A percentile compares a stretch with the other conserved stretches of the same genome.
These are phyloP conservation scores for Zaprionus kolodkinae DNA, from an alignment of 1,140 invertebrate species.

Conservation along the genomic window DNA sequence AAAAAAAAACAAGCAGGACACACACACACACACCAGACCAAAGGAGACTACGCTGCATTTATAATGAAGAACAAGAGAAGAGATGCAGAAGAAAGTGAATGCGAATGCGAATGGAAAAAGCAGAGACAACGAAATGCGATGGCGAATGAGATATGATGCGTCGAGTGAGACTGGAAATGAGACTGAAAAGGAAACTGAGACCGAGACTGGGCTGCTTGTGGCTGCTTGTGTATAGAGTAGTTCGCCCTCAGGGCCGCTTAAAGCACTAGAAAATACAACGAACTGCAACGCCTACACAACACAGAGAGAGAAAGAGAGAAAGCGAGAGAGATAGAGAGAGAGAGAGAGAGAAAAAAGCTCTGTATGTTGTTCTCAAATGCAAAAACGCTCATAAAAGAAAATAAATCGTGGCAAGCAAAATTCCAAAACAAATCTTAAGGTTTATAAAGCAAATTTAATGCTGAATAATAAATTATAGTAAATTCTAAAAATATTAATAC, in stretches of 20 bases:
- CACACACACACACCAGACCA: background rate
- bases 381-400: background rate
- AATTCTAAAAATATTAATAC: too few relatives aligned
- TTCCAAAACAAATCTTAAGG: too few relatives aligned
- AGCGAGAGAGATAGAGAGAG: background rate
- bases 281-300: constrained; percentile 22
- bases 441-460: too few relatives aligned
- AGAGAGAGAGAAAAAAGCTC: background rate
- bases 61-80: constrained; percentile 58
- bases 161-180: too few relatives aligned
- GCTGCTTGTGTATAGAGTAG: constrained; percentile 25
- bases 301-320: background rate
- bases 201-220: constrained; percentile 5
- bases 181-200: too few relatives aligned
- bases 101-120: constrained; percentile 16
- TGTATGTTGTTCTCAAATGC: constrained; percentile 1
- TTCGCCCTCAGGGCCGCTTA: constrained; percentile 27
- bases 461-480: too few relatives aligned
- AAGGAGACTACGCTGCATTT: constrained; percentile 44
- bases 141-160: background rate
- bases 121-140: constrained; percentile 3
- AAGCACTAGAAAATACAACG: constrained; percentile 31
- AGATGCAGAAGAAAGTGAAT: constrained; percentile 11
- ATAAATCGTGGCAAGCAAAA: background rate
- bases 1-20: constrained; percentile 36